Evolutionary conservation across 2,888 invertebrate species (phyloP).

Genomic region (Phlogophora meticulosa): DNA sequence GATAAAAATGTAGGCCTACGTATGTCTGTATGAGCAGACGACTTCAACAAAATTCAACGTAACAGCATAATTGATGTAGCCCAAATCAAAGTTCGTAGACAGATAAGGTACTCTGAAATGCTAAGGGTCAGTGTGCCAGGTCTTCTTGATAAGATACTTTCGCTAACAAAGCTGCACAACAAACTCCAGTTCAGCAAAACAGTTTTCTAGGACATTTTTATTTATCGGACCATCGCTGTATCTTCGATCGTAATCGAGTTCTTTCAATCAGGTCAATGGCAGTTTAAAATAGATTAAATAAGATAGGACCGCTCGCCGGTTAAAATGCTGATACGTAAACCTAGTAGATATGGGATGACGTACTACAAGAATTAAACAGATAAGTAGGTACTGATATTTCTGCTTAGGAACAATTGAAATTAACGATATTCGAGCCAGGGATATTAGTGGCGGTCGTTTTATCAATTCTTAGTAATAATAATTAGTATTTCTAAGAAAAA

Average conservation of each 20-base stretch:
- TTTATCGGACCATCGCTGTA: slow-evolving; percentile 42
- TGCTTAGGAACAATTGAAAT: slow-evolving; percentile 28
- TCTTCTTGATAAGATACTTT: slow-evolving; percentile 60
- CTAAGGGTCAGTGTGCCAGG: slow-evolving; percentile 69
- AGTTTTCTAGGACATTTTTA: slow-evolving; percentile 38
- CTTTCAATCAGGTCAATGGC: slow-evolving; percentile 75
- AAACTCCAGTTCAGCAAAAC: slow-evolving; percentile 13
- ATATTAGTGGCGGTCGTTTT: slow-evolving; percentile 16
- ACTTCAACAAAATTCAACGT: slow-evolving; percentile 10
- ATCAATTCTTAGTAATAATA: slow-evolving; percentile 15
- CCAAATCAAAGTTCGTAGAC: slow-evolving; percentile 49
- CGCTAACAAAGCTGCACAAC: slow-evolving; percentile 27
- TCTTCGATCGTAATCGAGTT: slow-evolving; percentile 61
- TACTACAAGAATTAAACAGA: neutral
- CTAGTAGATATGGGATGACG: slow-evolving; percentile 2
- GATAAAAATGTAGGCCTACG: neutral
- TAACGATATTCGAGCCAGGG: slow-evolving; percentile 24
- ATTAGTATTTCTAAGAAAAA: slow-evolving; percentile 20
- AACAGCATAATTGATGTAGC: slow-evolving; percentile 25
- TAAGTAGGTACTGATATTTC: neutral
- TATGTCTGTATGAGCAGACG: neutral
- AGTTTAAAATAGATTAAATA: slow-evolving; percentile 68
- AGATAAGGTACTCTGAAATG: slow-evolving; percentile 64
- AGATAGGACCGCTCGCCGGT: slow-evolving; percentile 24
- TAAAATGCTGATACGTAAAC: slow-evolving; percentile 23